Evolutionary conservation across 2,888 invertebrate species (phyloP).

Genomic region (Stenodera caucasica): DNA sequence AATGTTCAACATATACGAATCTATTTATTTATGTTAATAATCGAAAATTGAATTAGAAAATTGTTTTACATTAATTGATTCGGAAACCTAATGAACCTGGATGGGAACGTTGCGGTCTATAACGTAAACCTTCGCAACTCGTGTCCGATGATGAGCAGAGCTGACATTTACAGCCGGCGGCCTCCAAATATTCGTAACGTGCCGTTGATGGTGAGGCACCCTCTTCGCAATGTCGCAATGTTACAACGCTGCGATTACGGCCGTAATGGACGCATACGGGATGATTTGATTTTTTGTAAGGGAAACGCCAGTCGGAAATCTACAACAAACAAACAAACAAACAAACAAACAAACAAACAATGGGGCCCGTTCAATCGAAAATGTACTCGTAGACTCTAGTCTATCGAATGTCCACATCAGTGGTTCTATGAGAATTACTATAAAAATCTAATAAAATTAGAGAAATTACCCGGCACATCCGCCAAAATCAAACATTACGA

Average conservation of each 20-base stretch:
- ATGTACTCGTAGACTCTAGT: no score
- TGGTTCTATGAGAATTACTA: no score
- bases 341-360: background rate
- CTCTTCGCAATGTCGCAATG: constrained; percentile 74
- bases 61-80: constrained; percentile 24
- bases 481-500: no score
- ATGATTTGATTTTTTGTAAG: constrained; percentile 82
- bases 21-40: no score
- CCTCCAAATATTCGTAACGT: constrained; percentile 77
- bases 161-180: constrained; percentile 74
- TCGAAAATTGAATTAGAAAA: constrained; percentile 13
- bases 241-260: constrained; percentile 65
- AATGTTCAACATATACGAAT: no score
- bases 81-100: constrained; percentile 47
- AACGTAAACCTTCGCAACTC: constrained; percentile 68
- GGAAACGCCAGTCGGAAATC: constrained; percentile 87
- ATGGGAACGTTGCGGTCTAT: constrained; percentile 56
- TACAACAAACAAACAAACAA: constrained; percentile 45
- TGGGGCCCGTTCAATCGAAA: no score
- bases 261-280: constrained; percentile 83
- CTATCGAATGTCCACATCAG: no score
- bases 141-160: constrained; percentile 69
- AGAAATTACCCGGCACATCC: no score
- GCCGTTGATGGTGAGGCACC: constrained; percentile 67
- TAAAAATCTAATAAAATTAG: no score